Base-by-base conservation (phyloP, 2,113 vertebrate species). In the Callipepla squamata region DNA sequence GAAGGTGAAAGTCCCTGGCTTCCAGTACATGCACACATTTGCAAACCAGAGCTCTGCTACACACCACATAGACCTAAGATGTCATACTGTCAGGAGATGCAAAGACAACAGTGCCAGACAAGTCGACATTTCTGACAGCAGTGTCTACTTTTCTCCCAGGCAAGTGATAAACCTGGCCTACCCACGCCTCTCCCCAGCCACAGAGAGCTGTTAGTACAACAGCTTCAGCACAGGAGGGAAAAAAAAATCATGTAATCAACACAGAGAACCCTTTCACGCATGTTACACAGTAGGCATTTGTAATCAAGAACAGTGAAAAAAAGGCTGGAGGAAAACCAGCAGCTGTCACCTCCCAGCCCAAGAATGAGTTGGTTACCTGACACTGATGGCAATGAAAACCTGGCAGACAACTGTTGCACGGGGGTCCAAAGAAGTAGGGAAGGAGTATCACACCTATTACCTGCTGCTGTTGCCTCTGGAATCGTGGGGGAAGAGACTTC, bases 401-500 rank as follows among this genome's bases (percentile, higher is more conserved):
- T 10, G 74, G 8, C 32, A 57, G 67, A 81, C 26, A 34, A 11
- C 0, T 0, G 45, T 32, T 82, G 53, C 17, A 23, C 16, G 7
- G 2, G 30, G 3, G 11, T 74, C n/a, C 44, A 75, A 62, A 72
- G 61, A 78, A 92, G 2, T 44, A 6, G 9, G 30, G 2, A 44
- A 17, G 9, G 23, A 63, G 13, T 1, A 4, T 87, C 32, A 58
- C 50, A 98, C 95, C 97, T 98, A 97, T 74, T 98, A 97, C 96
- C 93, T 97, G 96, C 85, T 96, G 96, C 68, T 96, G 97, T 85
- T 97, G 99, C 84, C 99, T 98, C 94, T 99, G 99, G 94, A 99
- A 99, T 22, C 99, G 98, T 2, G 99, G 98, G 9, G 99, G 98
- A 45, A 99, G 96, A 7, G 98, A 96, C 89, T 99, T 99, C 89